A percentile compares a stretch with the other conserved stretches of the same genome.
Evolutionary conservation across 2,113 vertebrate genomes (phyloP).

Genomic region (Pituophis catenifer): DNA sequence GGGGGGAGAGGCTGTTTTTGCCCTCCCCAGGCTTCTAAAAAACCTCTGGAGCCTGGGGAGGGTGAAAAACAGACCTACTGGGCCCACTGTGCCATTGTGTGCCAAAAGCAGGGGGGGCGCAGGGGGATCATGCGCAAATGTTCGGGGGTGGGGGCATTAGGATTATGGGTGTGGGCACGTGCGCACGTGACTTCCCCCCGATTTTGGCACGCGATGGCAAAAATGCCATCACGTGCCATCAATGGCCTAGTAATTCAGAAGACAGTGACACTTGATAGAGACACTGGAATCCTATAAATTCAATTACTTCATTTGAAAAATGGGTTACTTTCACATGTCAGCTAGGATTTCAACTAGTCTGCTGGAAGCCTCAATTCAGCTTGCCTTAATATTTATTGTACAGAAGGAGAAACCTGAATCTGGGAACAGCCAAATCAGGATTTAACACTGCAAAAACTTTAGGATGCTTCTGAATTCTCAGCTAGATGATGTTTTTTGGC

Average conservation of each 20-base stretch:
- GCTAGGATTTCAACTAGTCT: not conserved
- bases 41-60: too few species aligned
- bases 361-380: not conserved
- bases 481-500: not conserved
- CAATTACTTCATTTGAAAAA: not conserved
- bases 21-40: too few species aligned
- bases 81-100: too few species aligned
- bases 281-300: not conserved
- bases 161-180: too few species aligned
- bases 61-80: too few species aligned
- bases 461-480: not conserved
- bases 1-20: too few species aligned
- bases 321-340: not conserved
- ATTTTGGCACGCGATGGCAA: too few species aligned
- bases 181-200: too few species aligned
- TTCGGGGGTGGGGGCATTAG: too few species aligned
- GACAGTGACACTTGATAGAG: not conserved
- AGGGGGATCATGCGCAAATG: too few species aligned
- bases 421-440: not conserved
- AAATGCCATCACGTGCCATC: too few species aligned
- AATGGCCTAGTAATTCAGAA: not conserved
- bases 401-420: not conserved
- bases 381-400: not conserved
- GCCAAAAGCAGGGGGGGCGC: too few species aligned
- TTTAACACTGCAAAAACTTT: not conserved